These are phyloP conservation scores for Crocodylus rhombifer DNA, from an alignment of 2,797 vertebrate genomes.

Conservation along the genomic window DNA sequence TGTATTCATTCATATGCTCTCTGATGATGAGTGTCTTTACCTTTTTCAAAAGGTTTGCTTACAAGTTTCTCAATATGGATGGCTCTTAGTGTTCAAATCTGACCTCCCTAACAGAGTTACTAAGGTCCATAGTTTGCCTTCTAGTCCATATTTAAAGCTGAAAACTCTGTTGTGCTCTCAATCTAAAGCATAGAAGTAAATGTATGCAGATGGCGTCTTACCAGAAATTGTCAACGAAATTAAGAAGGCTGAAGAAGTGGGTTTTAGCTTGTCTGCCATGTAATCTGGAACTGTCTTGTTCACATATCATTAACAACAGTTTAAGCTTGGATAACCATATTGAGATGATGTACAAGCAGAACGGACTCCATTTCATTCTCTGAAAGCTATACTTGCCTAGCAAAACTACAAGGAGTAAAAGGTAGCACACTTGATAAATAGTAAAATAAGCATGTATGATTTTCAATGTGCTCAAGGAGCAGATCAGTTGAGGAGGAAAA, in stretches of 20 bases:
- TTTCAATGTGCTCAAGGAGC: not conserved
- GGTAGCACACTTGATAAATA: not conserved
- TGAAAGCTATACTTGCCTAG: not conserved
- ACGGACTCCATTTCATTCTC: not conserved
- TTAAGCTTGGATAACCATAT: not conserved
- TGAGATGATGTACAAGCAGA: not conserved
- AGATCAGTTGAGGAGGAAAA: not conserved
- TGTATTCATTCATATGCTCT: not conserved
- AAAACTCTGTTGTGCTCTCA: not conserved
- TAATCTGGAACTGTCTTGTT: not conserved
- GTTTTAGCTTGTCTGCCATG: not conserved
- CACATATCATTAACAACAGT: not conserved
- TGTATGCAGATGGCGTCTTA: not conserved
- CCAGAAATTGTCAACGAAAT: not conserved
- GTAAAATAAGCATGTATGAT: not conserved
- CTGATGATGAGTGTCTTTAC: not conserved
- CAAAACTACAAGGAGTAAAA: not conserved
- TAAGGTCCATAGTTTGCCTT: not conserved
- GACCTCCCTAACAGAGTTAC: not conserved
- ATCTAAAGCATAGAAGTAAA: not conserved
- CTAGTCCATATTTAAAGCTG: not conserved
- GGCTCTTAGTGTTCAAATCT: not conserved
- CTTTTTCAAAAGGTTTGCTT: not conserved
- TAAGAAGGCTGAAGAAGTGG: not conserved
- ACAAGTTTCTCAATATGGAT: not conserved